A percentile compares a stretch with the other conserved stretches of the same genome.
These are phyloP conservation scores for Platalea minor DNA, from an alignment of 2,797 vertebrate genomes.

Conservation along the genomic window DNA sequence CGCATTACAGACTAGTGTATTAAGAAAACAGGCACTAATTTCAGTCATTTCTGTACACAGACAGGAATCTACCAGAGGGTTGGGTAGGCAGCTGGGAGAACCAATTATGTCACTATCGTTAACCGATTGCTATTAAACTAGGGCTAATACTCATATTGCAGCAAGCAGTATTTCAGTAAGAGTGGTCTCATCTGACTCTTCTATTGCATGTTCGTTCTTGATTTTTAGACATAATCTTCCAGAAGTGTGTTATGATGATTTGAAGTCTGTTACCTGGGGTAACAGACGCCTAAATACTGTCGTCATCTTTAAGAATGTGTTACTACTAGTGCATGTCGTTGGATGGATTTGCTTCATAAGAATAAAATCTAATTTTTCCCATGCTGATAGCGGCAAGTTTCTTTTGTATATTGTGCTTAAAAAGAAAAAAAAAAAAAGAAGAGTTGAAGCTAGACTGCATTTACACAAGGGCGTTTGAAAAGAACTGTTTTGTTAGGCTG, in stretches of 20 bases:
- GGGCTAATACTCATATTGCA: neutral
- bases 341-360: neutral
- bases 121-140: neutral
- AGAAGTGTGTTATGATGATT: neutral
- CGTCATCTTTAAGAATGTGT: rapidly evolving
- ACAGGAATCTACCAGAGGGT: neutral
- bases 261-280: neutral
- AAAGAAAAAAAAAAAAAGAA: neutral
- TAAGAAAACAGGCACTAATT: neutral
- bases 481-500: conserved; percentile 22
- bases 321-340: neutral
- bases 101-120: neutral
- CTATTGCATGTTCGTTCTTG: neutral
- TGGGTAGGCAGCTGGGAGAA: neutral
- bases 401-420: neutral
- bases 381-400: neutral
- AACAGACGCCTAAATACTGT: neutral
- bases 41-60: neutral
- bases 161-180: neutral
- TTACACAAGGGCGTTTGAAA: neutral
- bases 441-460: neutral
- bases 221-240: neutral
- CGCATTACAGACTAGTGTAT: neutral
- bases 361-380: neutral
- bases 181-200: neutral